Percentiles rank a stretch among this genome's conserved stretches.
Conservation (phyloP, 2,888 invertebrate genomes). For the Hemithea aestivaria region DNA sequence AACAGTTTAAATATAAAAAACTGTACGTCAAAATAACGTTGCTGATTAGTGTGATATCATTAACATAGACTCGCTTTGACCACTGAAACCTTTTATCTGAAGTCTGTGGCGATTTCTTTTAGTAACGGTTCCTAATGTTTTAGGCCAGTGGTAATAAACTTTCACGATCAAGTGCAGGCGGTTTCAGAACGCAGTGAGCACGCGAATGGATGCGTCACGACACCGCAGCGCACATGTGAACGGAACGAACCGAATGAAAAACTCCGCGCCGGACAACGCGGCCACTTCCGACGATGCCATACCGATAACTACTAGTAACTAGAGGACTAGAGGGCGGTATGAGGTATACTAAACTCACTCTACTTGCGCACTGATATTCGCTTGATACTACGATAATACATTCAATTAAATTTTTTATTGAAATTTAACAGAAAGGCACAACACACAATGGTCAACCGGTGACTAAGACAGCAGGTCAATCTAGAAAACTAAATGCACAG, state of each 20-base stretch:
- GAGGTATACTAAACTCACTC: constrained; percentile 13
- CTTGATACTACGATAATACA: constrained; percentile 35
- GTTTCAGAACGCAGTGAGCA: constrained; percentile 50
- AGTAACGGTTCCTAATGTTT: constrained; percentile 66
- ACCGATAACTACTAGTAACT: constrained; percentile 52
- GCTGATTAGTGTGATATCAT: constrained; percentile 5
- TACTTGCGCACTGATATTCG: constrained; percentile 29
- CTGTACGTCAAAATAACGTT: constrained; percentile 5
- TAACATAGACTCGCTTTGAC: constrained; percentile 23
- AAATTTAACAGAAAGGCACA: no score
- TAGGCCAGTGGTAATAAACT: constrained; percentile 71
- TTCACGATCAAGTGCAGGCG: constrained; percentile 73
- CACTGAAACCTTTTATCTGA: constrained; percentile 44
- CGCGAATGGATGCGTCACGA: constrained; percentile 53
- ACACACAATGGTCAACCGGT: no score
- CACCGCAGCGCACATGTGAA: constrained; percentile 41
- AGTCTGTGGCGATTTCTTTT: constrained; percentile 58
- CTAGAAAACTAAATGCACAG: no score
- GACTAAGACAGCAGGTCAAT: no score
- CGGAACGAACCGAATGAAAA: constrained; percentile 39
- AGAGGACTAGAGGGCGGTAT: no score
- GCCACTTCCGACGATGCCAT: constrained; percentile 60
- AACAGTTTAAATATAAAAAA: constrained; percentile 2
- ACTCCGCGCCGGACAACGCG: constrained; percentile 34
- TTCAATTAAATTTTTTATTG: constrained; percentile 11